Evolutionary conservation across 2,888 invertebrate species (phyloP).

Genomic region (Auanema sp.): DNA sequence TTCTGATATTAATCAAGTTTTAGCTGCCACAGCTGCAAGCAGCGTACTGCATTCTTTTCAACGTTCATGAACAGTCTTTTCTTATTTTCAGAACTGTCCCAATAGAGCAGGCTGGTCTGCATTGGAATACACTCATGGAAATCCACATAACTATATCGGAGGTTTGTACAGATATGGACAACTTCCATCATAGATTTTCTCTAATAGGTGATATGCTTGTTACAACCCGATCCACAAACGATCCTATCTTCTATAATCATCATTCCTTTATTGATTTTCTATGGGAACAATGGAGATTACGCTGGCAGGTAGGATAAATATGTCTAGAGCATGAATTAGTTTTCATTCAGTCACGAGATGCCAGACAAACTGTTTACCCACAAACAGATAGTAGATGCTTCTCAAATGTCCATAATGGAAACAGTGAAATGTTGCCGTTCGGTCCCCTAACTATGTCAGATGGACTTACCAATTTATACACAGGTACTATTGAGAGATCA

Average conservation of each 20-base stretch:
- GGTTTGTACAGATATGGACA: neutral
- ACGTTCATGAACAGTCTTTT: neutral
- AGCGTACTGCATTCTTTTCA: neutral
- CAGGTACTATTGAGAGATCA: too few species aligned
- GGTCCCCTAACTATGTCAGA: neutral
- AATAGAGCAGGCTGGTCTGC: neutral
- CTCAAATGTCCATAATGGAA: neutral
- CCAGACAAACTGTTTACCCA: neutral
- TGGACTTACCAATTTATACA: conserved; percentile 5
- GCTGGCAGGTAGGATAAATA: neutral
- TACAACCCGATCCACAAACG: conserved; percentile 6
- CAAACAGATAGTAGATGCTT: neutral
- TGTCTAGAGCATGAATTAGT: neutral
- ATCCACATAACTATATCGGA: conserved; percentile 7
- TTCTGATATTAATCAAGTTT: too few species aligned
- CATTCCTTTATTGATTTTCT: conserved; percentile 7
- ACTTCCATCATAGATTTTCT: neutral
- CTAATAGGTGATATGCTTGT: conserved; percentile 4
- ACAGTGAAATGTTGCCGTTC: conserved; percentile 1
- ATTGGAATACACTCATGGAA: conserved; percentile 4
- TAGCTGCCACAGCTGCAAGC: too few species aligned
- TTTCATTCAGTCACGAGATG: neutral
- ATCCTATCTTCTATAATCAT: conserved; percentile 8
- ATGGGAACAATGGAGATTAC: conserved; percentile 11
- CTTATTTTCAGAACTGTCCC: conserved; percentile 4